Percentiles rank a stretch among this genome's conserved stretches.
Conservation (phyloP, 2,113 vertebrate genomes). For the Hippocampus guttulatus region DNA sequence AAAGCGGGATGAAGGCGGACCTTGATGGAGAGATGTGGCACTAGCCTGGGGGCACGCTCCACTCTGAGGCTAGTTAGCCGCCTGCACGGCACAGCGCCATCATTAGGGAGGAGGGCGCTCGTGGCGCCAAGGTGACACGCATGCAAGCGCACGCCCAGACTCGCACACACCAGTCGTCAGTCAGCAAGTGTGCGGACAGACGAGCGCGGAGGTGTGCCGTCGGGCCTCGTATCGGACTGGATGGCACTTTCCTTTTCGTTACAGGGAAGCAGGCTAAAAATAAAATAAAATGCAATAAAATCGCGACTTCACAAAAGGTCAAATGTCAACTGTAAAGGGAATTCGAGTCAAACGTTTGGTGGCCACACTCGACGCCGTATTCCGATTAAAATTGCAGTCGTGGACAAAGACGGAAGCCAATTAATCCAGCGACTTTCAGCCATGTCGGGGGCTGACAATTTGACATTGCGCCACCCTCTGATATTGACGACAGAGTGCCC, state of each 20-base stretch:
- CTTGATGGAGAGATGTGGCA: constrained; percentile 78
- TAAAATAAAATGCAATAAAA: no score
- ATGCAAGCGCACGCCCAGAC: constrained; percentile 51
- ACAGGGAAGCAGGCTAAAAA: no score
- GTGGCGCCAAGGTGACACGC: constrained; percentile 71
- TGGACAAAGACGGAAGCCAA: no score
- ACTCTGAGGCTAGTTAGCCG: constrained; percentile 75
- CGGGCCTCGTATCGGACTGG: neutral
- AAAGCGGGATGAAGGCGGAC: constrained; percentile 75
- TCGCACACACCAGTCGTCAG: constrained; percentile 50
- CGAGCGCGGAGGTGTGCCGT: neutral
- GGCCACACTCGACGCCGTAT: no score
- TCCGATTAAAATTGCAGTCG: no score
- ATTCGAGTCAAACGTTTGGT: no score
- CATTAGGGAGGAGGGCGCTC: constrained; percentile 72
- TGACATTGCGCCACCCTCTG: no score
- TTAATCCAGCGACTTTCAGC: no score
- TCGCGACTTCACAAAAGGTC: no score
- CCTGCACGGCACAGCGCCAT: constrained; percentile 69
- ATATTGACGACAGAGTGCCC: no score
- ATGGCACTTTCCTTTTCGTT: neutral
- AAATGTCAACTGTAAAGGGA: no score
- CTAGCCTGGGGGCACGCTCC: constrained; percentile 76
- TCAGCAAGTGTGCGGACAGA: neutral
- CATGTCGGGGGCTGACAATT: no score